Conservation (phyloP, 2,113 vertebrate genomes). For the Sphaerodactylus townsendi region DNA sequence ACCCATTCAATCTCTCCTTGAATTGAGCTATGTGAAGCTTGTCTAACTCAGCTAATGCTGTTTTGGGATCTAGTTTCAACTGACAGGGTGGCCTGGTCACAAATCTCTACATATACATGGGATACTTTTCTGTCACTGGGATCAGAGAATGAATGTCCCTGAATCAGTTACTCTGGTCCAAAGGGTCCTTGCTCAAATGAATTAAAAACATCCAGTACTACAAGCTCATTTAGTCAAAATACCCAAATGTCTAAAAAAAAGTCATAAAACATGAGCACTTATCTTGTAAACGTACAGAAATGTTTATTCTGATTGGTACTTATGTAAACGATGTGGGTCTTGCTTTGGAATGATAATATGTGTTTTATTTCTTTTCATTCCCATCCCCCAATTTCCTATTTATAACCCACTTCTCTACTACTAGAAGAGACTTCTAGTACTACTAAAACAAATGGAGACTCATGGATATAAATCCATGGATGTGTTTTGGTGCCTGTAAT, state of each 20-base stretch:
- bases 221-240: constrained; percentile 22
- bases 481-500: background rate
- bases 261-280: constrained; percentile 57
- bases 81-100: constrained; percentile 1
- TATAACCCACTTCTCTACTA: background rate
- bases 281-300: constrained; percentile 74
- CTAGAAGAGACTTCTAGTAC: no score
- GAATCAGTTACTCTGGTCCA: background rate
- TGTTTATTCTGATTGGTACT: constrained; percentile 58
- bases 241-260: constrained; percentile 28
- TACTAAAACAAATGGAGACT: background rate
- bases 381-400: constrained; percentile 2
- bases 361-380: constrained; percentile 11
- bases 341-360: constrained; percentile 56
- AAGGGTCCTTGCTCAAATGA: background rate
- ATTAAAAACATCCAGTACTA: background rate
- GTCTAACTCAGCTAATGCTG: background rate
- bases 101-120: background rate
- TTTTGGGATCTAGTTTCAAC: background rate
- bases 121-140: rapidly evolving
- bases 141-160: background rate
- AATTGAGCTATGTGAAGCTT: rapidly evolving
- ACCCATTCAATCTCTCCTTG: background rate
- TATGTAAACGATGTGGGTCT: constrained; percentile 44
- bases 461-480: background rate